Percentiles rank a stretch among this genome's conserved stretches.
Evolutionary conservation across 2,113 vertebrate genomes (phyloP).

Genomic region (Embiotoca jacksoni): DNA sequence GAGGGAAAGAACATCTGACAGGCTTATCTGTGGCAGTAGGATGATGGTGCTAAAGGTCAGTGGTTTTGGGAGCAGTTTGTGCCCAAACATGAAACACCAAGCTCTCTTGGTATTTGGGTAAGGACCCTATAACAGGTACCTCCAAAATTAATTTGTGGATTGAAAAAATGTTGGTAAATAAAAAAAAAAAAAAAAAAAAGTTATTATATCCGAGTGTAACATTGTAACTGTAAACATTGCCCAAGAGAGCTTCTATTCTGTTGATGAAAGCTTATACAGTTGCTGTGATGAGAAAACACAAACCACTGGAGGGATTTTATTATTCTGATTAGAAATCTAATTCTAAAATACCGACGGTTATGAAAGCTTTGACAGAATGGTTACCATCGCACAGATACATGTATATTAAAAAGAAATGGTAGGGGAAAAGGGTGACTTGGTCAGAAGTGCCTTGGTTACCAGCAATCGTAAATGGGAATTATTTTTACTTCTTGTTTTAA

Average conservation of each 20-base stretch:
- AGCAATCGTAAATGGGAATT: not conserved
- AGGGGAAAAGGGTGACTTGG: not conserved
- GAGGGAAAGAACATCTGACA: conserved; percentile 16
- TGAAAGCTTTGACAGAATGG: too few relatives aligned
- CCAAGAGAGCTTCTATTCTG: not conserved
- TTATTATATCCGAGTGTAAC: not conserved
- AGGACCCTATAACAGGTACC: not conserved
- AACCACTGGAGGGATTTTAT: not conserved
- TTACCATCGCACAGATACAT: not conserved
- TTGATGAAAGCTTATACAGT: conserved; percentile 14
- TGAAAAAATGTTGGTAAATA: not conserved
- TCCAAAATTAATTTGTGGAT: not conserved
- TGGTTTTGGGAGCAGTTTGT: conserved; percentile 29
- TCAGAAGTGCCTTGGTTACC: not conserved
- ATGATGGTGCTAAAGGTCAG: conserved; percentile 29
- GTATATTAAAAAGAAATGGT: not conserved
- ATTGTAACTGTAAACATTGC: conserved; percentile 1
- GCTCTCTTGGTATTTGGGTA: not conserved
- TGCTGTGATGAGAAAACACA: conserved; percentile 21
- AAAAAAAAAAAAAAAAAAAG: not conserved
- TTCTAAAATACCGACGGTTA: not conserved
- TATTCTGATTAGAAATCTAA: not conserved
- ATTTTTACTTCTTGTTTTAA: too few relatives aligned
- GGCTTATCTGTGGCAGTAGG: conserved; percentile 27
- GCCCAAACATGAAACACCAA: conserved; percentile 5